Conservation (phyloP, 2,797 vertebrate genomes). For the Prionace glauca region DNA sequence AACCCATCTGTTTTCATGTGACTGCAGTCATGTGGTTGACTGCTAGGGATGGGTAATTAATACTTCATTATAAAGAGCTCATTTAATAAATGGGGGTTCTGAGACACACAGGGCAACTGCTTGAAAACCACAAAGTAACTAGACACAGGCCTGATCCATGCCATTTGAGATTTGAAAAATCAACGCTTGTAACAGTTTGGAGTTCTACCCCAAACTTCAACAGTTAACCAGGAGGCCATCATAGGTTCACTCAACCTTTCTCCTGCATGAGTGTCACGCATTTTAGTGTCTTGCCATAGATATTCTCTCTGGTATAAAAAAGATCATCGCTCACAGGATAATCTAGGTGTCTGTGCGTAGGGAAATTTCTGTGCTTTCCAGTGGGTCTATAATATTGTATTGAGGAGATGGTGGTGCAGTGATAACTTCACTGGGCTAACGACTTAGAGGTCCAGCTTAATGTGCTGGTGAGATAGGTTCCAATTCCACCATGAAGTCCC, state of each 20-base stretch:
- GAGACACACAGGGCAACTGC: not conserved
- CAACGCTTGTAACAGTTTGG: not conserved
- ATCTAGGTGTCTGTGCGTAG: too few species aligned
- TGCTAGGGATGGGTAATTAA: not conserved
- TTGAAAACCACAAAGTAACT: not conserved
- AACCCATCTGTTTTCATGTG: not conserved
- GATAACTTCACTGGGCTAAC: too few species aligned
- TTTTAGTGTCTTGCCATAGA: too few species aligned
- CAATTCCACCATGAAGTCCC: too few species aligned
- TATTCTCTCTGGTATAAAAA: too few species aligned
- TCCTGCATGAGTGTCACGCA: too few species aligned
- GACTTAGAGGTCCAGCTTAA: too few species aligned
- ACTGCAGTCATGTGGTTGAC: not conserved
- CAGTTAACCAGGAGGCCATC: not conserved
- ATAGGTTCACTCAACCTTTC: not conserved
- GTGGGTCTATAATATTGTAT: not conserved
- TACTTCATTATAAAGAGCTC: not conserved
- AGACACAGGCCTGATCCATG: not conserved
- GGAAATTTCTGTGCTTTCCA: not conserved
- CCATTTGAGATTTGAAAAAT: not conserved
- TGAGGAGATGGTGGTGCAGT: too few species aligned
- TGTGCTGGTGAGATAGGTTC: too few species aligned
- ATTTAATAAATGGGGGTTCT: not conserved
- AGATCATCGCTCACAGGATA: too few species aligned
- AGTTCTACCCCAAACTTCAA: not conserved